phyloP scores from a whole-genome alignment of 2,888 invertebrate genomes.

The Minunthozetes semirufus region DNA sequence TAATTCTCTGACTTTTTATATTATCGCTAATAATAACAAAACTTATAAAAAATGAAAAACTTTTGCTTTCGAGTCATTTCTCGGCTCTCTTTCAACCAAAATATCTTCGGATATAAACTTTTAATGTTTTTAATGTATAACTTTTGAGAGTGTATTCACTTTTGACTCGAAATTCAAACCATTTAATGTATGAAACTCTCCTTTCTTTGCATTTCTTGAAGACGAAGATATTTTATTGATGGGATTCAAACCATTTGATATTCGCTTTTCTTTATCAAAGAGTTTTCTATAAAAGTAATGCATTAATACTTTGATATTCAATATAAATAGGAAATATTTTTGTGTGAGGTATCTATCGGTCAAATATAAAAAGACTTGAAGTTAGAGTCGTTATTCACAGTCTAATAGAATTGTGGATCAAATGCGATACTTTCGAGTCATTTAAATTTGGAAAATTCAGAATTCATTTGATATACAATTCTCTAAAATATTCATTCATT shows the following conservation, averaged over 20 bases:
- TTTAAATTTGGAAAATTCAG: background rate
- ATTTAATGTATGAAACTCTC: background rate
- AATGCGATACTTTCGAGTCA: background rate
- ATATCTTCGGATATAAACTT: background rate
- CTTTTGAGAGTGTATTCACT: background rate
- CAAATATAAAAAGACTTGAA: background rate
- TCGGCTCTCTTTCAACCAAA: background rate
- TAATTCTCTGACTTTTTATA: background rate
- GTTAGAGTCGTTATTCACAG: background rate
- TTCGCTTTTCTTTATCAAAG: background rate
- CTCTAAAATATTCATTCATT: background rate
- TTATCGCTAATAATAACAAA: background rate
- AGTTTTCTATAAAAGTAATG: background rate
- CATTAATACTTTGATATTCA: background rate
- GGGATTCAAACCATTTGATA: background rate
- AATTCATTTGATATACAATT: background rate
- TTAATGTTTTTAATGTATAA: slow-evolving; percentile 5
- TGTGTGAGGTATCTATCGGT: background rate
- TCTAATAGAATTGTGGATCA: background rate
- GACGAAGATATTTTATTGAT: slow-evolving; percentile 7
- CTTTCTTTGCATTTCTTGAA: background rate
- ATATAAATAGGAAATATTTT: background rate
- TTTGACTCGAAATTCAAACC: too few relatives aligned
- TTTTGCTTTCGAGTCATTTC: background rate
- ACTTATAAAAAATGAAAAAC: slow-evolving; percentile 12